Evolutionary conservation across 2,888 invertebrate genomes (phyloP).

Genomic region (Plebejus anna): DNA sequence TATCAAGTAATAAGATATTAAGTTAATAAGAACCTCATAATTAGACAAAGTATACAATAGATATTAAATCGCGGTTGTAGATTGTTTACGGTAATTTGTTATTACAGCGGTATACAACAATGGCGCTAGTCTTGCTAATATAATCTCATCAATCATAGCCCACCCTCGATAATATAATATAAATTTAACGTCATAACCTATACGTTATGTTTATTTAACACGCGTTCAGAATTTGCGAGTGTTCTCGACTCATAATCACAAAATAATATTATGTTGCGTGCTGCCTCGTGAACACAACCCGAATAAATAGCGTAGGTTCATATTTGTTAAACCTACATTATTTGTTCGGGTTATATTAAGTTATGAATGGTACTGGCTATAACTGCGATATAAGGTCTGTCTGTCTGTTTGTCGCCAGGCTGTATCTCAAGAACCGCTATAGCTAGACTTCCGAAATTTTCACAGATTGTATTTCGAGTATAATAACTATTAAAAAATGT

Average conservation of each 20-base stretch:
- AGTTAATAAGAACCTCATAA: not conserved
- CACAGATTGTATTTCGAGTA: too few relatives aligned
- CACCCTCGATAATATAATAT: constrained; percentile 1
- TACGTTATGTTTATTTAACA: not conserved
- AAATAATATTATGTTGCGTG: not conserved
- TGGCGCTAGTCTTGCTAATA: constrained; percentile 12
- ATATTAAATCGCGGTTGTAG: not conserved
- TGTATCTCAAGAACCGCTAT: too few relatives aligned
- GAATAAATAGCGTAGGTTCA: too few relatives aligned
- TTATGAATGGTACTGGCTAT: too few relatives aligned
- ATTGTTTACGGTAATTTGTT: constrained; percentile 3
- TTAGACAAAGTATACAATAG: not conserved
- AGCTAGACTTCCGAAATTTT: too few relatives aligned
- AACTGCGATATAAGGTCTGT: too few relatives aligned
- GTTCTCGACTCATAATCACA: not conserved
- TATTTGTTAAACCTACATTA: too few relatives aligned
- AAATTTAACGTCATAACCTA: not conserved
- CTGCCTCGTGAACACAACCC: not conserved
- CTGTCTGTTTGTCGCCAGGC: too few relatives aligned
- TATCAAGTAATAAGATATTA: not conserved
- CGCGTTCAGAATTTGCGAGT: not conserved
- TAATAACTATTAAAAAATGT: too few relatives aligned
- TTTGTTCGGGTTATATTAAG: too few relatives aligned
- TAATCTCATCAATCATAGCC: constrained; percentile 10
- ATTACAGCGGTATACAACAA: not conserved